These are phyloP conservation scores for Ardeotis arabs DNA, from an alignment of 2,113 vertebrate genomes.

Conservation along the genomic window DNA sequence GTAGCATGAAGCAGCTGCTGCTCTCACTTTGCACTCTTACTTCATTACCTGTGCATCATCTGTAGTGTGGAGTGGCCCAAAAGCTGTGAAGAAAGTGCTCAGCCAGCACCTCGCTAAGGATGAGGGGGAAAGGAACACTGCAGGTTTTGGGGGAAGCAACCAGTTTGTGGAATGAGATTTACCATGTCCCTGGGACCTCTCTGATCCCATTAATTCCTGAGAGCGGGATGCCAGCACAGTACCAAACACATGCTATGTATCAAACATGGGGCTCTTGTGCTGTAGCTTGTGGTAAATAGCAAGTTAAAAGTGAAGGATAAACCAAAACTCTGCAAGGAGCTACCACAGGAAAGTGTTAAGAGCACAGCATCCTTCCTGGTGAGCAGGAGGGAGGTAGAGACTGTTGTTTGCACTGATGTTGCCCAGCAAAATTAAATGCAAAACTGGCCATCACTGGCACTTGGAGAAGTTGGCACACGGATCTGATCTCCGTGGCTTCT, in stretches of 20 bases:
- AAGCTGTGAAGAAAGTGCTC: background rate
- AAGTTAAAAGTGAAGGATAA: background rate
- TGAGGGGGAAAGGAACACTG: background rate
- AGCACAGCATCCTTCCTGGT: background rate
- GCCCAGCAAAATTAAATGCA: background rate
- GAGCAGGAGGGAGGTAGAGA: background rate
- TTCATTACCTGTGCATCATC: background rate
- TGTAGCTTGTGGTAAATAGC: background rate
- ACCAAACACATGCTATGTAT: background rate
- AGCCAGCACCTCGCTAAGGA: background rate
- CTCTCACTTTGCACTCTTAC: background rate
- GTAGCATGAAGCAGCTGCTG: background rate
- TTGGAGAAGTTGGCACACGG: background rate
- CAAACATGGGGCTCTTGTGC: fast-evolving
- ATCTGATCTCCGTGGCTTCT: fast-evolving
- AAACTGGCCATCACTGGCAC: background rate
- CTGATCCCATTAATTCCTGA: background rate
- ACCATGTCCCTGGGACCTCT: background rate
- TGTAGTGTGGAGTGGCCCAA: background rate
- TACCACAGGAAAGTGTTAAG: background rate
- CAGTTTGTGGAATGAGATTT: background rate
- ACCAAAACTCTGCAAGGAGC: background rate
- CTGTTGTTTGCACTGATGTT: background rate
- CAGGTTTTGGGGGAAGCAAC: background rate
- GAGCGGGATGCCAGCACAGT: fast-evolving